A percentile compares a stretch with the other conserved stretches of the same genome.
phyloP scores from a whole-genome alignment of 2,797 vertebrate genomes.

The Otolemur crassicaudatus region DNA sequence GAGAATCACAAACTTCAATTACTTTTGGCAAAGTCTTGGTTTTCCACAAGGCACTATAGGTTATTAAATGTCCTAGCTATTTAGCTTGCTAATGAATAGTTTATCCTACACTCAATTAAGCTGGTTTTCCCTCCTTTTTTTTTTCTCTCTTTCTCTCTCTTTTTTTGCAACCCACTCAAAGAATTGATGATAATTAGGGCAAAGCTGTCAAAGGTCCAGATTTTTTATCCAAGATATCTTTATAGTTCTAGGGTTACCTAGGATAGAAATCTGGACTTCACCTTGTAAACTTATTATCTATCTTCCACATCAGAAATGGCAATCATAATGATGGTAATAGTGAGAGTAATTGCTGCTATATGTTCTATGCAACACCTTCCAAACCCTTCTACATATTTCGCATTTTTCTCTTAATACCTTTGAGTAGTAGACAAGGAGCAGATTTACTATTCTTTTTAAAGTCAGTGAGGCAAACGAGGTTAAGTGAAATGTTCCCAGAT shows the following conservation, averaged over 20 bases:
- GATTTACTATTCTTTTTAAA: slow-evolving; percentile 48
- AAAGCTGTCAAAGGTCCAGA: slow-evolving; percentile 39
- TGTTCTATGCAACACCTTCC: neutral
- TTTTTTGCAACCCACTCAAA: slow-evolving; percentile 15
- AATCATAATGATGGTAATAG: neutral
- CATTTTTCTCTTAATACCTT: slow-evolving; percentile 40
- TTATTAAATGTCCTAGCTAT: slow-evolving; percentile 79
- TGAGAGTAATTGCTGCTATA: neutral
- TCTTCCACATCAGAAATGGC: neutral
- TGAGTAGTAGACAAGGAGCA: neutral
- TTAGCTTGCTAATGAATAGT: slow-evolving; percentile 81
- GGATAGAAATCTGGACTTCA: slow-evolving; percentile 36
- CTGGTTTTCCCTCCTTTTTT: slow-evolving; percentile 34
- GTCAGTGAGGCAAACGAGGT: slow-evolving; percentile 7
- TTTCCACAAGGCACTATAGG: slow-evolving; percentile 78
- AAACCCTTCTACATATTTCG: slow-evolving; percentile 51
- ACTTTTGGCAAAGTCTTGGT: slow-evolving; percentile 80
- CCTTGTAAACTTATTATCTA: slow-evolving; percentile 40
- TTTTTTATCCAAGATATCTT: slow-evolving; percentile 56
- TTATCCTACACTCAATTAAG: slow-evolving; percentile 77
- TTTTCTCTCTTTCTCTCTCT: fast-evolving
- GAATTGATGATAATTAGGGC: slow-evolving; percentile 63
- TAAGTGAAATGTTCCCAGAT: neutral
- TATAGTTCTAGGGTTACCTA: slow-evolving; percentile 29
- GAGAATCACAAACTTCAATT: slow-evolving; percentile 82